Base-by-base conservation (phyloP, 2,113 vertebrate genomes). In the Dasypus novemcinctus region DNA sequence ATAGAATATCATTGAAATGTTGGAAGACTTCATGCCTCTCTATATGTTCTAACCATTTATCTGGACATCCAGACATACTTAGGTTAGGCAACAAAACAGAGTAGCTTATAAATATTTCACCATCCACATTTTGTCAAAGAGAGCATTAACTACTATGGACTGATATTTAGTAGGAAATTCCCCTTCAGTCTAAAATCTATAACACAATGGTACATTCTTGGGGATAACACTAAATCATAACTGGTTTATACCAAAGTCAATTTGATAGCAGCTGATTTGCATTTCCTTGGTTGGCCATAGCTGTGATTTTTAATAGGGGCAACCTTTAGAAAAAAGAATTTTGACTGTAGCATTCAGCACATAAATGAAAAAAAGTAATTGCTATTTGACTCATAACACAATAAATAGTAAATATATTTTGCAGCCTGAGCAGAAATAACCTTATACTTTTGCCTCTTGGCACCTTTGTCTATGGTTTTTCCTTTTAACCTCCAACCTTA, bases 51-150 rank as follows among this genome's bases (percentile, higher is more conserved):
- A 68, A 68, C 15, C 66, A 27, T 25, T 43, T 43, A 43, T 74
- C 38, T 72, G 25, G 36, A 23, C 3, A 72, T 72, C 21, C 5
- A 43, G 12, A 23, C 12, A 74, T 74, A 41, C 66, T 91, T 63
- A 36, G 27, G 46, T 71, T 43, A 29, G 12, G 31, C 17, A 18
- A 72, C 31, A 33, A 7, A 7, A 11, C 43, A 64, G 25, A 36
- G 2, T 36, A 23, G 2, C n/a, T 18, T 20, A 23, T 12, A 74
- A 43, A 59, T 90, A 81, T n/a, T 59, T 57, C 82, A 0, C 10
- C 13, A 59, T 18, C 2, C 1, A 0, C 4, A 0, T 49, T 5
- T 31, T 81, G 2, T 1, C 3, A 54, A 3, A 71, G 5, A 36
- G 5, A 43, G 0, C 5, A 87, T 68, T 75, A n/a, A 27, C 18